These are phyloP conservation scores for Tetranychus piercei DNA, from an alignment of 2,888 invertebrate species.

Conservation along the genomic window DNA sequence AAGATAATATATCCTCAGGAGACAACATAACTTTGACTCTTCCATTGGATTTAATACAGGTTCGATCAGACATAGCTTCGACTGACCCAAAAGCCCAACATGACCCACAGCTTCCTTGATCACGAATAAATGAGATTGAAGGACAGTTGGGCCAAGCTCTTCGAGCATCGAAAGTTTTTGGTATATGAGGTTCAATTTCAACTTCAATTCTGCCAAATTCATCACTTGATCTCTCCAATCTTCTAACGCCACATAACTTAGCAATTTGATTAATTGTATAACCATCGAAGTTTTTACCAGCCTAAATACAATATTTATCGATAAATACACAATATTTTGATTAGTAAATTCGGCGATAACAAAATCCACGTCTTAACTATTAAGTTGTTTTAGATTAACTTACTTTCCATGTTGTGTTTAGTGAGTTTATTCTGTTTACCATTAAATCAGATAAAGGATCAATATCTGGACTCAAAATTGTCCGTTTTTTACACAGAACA, in stretches of 20 bases:
- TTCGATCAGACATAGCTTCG: slow-evolving; percentile 72
- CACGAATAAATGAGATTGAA: slow-evolving; percentile 59
- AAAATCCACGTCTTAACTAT: not conserved
- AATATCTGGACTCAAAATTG: not conserved
- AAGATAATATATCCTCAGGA: slow-evolving; percentile 63
- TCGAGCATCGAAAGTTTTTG: slow-evolving; percentile 56
- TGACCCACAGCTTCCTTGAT: slow-evolving; percentile 75
- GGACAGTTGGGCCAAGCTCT: slow-evolving; percentile 66
- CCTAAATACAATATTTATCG: slow-evolving; percentile 34
- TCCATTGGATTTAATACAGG: slow-evolving; percentile 60
- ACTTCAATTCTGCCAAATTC: slow-evolving; percentile 3
- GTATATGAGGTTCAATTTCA: not conserved
- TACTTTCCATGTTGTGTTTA: slow-evolving; percentile 9
- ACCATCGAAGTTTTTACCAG: slow-evolving; percentile 53
- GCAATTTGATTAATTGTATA: slow-evolving; percentile 44
- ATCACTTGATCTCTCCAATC: slow-evolving; percentile 32
- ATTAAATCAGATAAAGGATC: not conserved
- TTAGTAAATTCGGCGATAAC: not conserved
- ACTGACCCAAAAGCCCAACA: slow-evolving; percentile 56
- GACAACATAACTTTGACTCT: slow-evolving; percentile 54
- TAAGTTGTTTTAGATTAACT: not conserved
- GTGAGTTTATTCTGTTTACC: not conserved
- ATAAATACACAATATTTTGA: slow-evolving; percentile 36
- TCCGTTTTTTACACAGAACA: not conserved
- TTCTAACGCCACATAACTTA: slow-evolving; percentile 51